A percentile compares a stretch with the other conserved stretches of the same genome.
These are phyloP conservation scores for Aelia acuminata DNA, from an alignment of 2,888 invertebrate genomes.

Conservation along the genomic window DNA sequence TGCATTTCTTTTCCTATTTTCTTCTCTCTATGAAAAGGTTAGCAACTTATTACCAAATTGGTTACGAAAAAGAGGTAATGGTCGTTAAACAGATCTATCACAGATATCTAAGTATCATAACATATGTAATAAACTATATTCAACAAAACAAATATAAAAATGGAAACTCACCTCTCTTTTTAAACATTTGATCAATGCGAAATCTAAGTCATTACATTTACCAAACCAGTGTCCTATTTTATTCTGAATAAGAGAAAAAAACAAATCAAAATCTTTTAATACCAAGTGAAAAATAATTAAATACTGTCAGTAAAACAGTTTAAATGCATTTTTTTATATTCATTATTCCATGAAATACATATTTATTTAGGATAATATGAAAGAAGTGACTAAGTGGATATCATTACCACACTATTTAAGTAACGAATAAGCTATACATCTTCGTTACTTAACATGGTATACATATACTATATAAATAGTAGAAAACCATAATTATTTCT, in stretches of 20 bases:
- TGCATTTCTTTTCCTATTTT: not conserved
- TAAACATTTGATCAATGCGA: not conserved
- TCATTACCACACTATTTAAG: too few relatives aligned
- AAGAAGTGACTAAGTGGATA: too few relatives aligned
- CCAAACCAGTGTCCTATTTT: slow-evolving; percentile 1
- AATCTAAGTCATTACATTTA: not conserved
- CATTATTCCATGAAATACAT: too few relatives aligned
- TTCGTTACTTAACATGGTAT: too few relatives aligned
- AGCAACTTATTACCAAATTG: not conserved
- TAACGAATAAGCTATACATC: too few relatives aligned
- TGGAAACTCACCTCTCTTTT: not conserved
- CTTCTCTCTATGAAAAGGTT: not conserved
- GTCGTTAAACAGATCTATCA: not conserved
- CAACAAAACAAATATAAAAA: too few relatives aligned
- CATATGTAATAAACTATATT: too few relatives aligned
- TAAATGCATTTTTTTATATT: not conserved
- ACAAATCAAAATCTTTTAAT: not conserved
- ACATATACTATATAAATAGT: too few relatives aligned
- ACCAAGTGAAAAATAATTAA: not conserved
- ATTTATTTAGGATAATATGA: too few relatives aligned
- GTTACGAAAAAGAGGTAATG: not conserved
- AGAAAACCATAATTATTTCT: too few relatives aligned
- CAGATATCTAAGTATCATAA: too few relatives aligned
- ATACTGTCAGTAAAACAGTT: not conserved
- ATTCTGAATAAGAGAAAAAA: not conserved